Percentiles rank a stretch among this genome's conserved stretches.
Conservation (phyloP, 1,140 invertebrate species). For the Drosophila obscura region DNA sequence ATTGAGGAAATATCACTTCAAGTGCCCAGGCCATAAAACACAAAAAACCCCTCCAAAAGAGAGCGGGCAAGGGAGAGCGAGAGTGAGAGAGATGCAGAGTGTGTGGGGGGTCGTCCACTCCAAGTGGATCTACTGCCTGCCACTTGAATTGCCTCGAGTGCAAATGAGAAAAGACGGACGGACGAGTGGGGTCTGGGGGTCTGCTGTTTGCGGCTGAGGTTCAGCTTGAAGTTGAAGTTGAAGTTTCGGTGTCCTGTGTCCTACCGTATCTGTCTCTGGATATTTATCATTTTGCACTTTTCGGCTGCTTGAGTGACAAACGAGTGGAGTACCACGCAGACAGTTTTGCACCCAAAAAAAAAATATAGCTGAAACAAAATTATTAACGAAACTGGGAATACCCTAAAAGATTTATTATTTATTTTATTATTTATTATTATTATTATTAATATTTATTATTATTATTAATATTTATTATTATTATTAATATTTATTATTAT, state of each 20-base stretch:
- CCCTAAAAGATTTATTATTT: neutral
- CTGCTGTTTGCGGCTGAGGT: neutral
- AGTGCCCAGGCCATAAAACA: constrained; percentile 67
- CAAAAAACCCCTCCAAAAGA: constrained; percentile 39
- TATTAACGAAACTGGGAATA: neutral
- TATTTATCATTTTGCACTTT: constrained; percentile 78
- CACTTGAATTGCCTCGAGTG: constrained; percentile 70
- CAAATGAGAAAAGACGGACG: constrained; percentile 73
- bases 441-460: too few species aligned
- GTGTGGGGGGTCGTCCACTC: neutral
- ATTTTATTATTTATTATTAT: too few species aligned
- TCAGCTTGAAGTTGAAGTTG: constrained; percentile 12
- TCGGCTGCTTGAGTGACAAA: constrained; percentile 31
- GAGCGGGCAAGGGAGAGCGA: neutral
- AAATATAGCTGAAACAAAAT: constrained; percentile 29
- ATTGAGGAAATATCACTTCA: constrained; percentile 73
- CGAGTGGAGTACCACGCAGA: constrained; percentile 25
- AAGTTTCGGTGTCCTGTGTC: constrained; percentile 39
- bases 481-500: too few species aligned
- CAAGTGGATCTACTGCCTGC: constrained; percentile 32
- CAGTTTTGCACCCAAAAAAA: neutral
- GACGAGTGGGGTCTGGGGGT: constrained; percentile 7
- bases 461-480: too few species aligned
- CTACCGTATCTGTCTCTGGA: constrained; percentile 13
- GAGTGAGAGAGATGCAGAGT: too few species aligned